phyloP scores from a whole-genome alignment of 2,888 invertebrate species.

The Nomada ferruginata region DNA sequence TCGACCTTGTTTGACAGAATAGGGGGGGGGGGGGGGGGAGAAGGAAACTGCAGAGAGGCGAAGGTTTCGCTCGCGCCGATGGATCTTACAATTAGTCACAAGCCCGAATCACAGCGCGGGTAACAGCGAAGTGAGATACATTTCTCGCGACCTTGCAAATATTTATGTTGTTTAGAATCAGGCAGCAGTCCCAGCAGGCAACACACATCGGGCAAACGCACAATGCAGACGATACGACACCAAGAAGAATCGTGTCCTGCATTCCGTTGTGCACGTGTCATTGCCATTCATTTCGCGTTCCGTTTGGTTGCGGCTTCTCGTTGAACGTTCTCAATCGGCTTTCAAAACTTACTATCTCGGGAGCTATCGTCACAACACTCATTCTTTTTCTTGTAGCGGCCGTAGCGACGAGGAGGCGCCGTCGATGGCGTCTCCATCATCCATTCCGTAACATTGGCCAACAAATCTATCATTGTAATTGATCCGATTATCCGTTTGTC shows the following conservation, averaged over 20 bases:
- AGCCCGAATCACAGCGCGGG: constrained; percentile 61
- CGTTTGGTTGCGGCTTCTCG: constrained; percentile 59
- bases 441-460: constrained; percentile 82
- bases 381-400: constrained; percentile 84
- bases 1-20: background rate
- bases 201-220: constrained; percentile 79
- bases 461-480: constrained; percentile 79
- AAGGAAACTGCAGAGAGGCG: background rate
- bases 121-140: constrained; percentile 47
- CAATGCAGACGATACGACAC: constrained; percentile 82
- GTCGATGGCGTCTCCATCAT: constrained; percentile 77
- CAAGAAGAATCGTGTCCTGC: constrained; percentile 81
- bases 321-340: constrained; percentile 65
- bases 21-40: no score
- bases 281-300: constrained; percentile 66
- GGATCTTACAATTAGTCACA: background rate
- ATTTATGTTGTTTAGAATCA: constrained; percentile 64
- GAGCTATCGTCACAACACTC: constrained; percentile 83
- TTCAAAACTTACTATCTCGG: constrained; percentile 82
- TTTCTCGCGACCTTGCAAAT: constrained; percentile 57
- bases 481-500: constrained; percentile 64
- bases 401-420: constrained; percentile 79
- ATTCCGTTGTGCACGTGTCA: constrained; percentile 76
- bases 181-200: constrained; percentile 80
- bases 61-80: background rate